Evolutionary conservation across 2,113 vertebrate genomes (phyloP).

Genomic region (Gallinago paraguaiae): DNA sequence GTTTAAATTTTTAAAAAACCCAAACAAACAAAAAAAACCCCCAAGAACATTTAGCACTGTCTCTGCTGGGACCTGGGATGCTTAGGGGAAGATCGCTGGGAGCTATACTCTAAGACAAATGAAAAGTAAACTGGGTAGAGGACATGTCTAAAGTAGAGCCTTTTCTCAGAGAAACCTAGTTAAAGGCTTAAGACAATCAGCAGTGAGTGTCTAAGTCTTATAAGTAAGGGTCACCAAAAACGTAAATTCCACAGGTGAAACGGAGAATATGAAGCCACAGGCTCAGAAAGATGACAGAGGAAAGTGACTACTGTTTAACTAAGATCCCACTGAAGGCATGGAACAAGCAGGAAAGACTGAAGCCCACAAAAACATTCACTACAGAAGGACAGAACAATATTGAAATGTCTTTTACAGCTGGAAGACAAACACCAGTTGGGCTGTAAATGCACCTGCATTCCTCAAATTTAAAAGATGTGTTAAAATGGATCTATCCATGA

Average conservation of each 20-base stretch:
- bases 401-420: background rate
- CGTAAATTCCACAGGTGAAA: background rate
- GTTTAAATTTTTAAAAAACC: background rate
- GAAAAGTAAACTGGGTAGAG: background rate
- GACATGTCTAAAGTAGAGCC: background rate
- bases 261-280: background rate
- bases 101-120: background rate
- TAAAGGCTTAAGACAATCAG: background rate
- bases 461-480: background rate
- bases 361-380: background rate
- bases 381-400: background rate
- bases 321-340: background rate
- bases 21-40: background rate
- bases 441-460: background rate
- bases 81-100: background rate
- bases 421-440: background rate
- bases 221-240: background rate
- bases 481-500: accelerated
- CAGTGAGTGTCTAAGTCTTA: background rate
- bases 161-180: background rate
- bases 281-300: background rate
- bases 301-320: background rate
- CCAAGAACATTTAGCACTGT: background rate
- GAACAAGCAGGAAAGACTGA: background rate
- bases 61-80: background rate